Evolutionary conservation across 2,888 invertebrate genomes (phyloP).

Genomic region (Alloplasta piceator): DNA sequence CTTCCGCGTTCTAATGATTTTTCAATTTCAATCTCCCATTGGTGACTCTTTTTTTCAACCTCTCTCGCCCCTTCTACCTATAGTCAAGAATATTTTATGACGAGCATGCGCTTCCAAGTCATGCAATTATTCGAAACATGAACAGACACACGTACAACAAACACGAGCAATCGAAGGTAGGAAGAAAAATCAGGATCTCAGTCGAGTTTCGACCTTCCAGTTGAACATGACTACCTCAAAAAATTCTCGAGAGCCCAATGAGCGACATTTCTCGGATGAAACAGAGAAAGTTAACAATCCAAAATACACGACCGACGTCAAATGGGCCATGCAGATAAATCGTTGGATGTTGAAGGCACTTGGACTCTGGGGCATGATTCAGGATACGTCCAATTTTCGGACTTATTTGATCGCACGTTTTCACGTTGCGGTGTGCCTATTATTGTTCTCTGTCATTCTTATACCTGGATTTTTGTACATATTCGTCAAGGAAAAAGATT

Average conservation of each 20-base stretch:
- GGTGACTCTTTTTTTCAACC: too few species aligned
- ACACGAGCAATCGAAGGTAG: not conserved
- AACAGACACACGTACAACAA: not conserved
- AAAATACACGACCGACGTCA: conserved; percentile 45
- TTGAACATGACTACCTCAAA: not conserved
- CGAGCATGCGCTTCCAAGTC: conserved; percentile 23
- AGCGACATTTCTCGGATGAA: not conserved
- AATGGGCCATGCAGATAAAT: conserved; percentile 60
- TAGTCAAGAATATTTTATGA: not conserved
- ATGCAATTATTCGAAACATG: not conserved
- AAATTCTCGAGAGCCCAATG: not conserved
- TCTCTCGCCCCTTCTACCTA: too few species aligned
- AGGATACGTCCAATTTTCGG: not conserved
- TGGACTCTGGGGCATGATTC: conserved; percentile 60
- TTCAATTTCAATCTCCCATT: too few species aligned
- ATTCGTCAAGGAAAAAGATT: conserved; percentile 67
- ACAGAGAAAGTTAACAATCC: not conserved
- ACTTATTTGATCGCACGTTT: conserved; percentile 6
- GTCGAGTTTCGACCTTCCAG: conserved; percentile 12
- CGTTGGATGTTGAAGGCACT: conserved; percentile 61
- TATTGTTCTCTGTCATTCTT: conserved; percentile 42
- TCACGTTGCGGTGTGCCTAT: conserved; percentile 55
- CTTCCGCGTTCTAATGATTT: too few species aligned
- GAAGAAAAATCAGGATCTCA: not conserved
- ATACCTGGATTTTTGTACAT: conserved; percentile 39